Percentiles rank a stretch among this genome's conserved stretches.
Conservation (phyloP, 2,113 vertebrate species). For the Trematocara nigrifrons region DNA sequence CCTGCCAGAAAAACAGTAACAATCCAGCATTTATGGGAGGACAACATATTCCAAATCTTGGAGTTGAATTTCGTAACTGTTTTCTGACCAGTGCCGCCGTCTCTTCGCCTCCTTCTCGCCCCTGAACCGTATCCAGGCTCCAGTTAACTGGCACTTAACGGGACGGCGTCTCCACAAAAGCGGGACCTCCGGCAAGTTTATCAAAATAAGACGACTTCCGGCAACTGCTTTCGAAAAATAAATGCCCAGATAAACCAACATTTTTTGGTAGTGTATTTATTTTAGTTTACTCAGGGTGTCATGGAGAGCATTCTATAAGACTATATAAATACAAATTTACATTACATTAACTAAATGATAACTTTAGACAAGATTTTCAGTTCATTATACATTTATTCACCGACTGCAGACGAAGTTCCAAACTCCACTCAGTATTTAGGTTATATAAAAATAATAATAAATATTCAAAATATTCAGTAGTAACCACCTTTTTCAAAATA, state of each 20-base stretch:
- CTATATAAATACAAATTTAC: not conserved
- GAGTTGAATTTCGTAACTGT: not conserved
- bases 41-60: conserved; percentile 16
- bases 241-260: not conserved
- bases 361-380: not conserved
- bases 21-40: conserved; percentile 35
- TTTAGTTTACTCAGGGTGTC: not conserved
- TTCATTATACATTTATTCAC: not conserved
- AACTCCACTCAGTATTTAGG: not conserved
- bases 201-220: not conserved
- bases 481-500: not conserved
- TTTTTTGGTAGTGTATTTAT: not conserved
- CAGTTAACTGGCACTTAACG: conserved; percentile 9
- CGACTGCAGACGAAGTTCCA: not conserved
- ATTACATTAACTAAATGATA: not conserved
- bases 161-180: not conserved
- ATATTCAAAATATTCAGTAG: not conserved
- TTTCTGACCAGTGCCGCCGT: not conserved
- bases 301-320: not conserved
- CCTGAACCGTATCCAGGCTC: not conserved
- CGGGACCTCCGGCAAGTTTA: not conserved
- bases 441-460: not conserved
- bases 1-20: conserved; percentile 44
- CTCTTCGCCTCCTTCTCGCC: conserved; percentile 19
- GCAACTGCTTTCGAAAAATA: not conserved